phyloP scores from a whole-genome alignment of 2,113 vertebrate species.

The Tyto alba region DNA sequence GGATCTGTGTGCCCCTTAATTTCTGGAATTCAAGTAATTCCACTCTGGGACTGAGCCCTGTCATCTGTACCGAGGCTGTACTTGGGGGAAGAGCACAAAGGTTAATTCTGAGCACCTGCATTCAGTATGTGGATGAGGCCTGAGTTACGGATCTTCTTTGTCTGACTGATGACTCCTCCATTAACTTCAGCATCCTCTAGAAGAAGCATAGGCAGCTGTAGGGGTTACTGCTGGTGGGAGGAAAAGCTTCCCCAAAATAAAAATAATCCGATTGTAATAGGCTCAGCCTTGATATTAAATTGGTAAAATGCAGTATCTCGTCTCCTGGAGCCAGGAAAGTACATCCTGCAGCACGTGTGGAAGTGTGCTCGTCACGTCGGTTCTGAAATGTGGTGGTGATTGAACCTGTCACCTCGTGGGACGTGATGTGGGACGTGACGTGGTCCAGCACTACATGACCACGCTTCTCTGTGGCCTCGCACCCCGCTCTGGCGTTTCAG shows the following conservation, averaged over 20 bases:
- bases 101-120: not conserved
- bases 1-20: not conserved
- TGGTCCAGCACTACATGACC: fast-evolving
- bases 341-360: fast-evolving
- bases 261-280: not conserved
- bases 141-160: fast-evolving
- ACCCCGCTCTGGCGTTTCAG: fast-evolving
- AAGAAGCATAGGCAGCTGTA: not conserved
- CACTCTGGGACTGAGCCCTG: not conserved
- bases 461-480: not conserved
- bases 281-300: not conserved
- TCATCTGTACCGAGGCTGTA: fast-evolving
- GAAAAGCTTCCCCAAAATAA: not conserved
- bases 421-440: fast-evolving
- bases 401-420: fast-evolving
- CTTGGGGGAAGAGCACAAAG: not conserved
- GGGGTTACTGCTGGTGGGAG: not conserved
- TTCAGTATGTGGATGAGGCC: not conserved
- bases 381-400: fast-evolving
- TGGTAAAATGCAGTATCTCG: fast-evolving
- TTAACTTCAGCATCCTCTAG: not conserved
- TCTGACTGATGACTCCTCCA: not conserved
- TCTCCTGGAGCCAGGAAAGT: not conserved
- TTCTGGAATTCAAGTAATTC: not conserved
- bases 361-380: fast-evolving